A percentile compares a stretch with the other conserved stretches of the same genome.
These are phyloP conservation scores for Carassius carassius DNA, from an alignment of 2,113 vertebrate genomes.

Conservation along the genomic window DNA sequence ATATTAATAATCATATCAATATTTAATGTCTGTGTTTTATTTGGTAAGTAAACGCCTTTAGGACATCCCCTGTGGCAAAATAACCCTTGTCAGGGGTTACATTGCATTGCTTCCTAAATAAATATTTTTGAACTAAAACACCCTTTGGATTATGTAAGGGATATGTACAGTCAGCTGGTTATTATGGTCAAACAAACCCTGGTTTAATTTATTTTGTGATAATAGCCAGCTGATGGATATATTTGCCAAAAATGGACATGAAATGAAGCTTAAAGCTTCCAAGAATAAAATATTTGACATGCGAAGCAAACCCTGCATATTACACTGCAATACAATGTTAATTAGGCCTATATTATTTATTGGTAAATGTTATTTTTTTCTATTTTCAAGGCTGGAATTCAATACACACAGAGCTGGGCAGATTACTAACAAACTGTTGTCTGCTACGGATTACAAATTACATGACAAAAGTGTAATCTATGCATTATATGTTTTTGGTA, in stretches of 20 bases:
- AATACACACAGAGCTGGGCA: too few relatives aligned
- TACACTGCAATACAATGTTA: not conserved
- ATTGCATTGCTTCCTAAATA: slow-evolving; percentile 1
- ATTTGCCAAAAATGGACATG: not conserved
- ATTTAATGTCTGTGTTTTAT: not conserved
- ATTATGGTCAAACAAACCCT: slow-evolving; percentile 1
- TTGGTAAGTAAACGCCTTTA: not conserved
- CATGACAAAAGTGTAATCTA: too few relatives aligned
- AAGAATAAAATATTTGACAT: not conserved
- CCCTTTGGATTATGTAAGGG: not conserved
- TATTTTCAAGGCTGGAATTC: too few relatives aligned
- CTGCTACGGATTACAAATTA: too few relatives aligned
- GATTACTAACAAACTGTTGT: too few relatives aligned
- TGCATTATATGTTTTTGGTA: too few relatives aligned
- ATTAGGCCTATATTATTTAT: not conserved
- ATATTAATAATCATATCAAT: not conserved
- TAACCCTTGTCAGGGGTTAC: not conserved
- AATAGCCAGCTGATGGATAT: not conserved
- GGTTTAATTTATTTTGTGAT: not conserved
- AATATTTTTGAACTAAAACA: not conserved
- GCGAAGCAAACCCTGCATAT: not conserved
- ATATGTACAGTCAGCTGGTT: not conserved
- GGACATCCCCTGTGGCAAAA: not conserved
- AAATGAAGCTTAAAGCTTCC: not conserved
- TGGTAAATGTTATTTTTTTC: too few relatives aligned